Conservation (phyloP, 2,888 invertebrate species). For the Hemicrepidius hirtus region DNA sequence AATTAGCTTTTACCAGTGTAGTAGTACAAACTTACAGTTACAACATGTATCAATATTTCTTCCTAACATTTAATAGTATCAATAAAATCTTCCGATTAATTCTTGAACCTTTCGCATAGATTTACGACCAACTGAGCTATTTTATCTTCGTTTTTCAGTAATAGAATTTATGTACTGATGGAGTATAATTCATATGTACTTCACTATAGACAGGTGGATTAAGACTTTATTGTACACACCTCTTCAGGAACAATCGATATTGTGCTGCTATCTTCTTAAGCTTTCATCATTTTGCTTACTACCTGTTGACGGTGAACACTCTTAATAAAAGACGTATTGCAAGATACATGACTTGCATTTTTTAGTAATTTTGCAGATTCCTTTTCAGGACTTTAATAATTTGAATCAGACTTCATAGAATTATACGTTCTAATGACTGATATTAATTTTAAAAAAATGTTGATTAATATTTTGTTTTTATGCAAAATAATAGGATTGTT, state of each 20-base stretch:
- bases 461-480: too few relatives aligned
- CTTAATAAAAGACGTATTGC: slow-evolving; percentile 6
- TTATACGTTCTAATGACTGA: too few relatives aligned
- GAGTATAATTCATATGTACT: slow-evolving; percentile 1
- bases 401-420: neutral
- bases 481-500: too few relatives aligned
- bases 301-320: slow-evolving; percentile 25
- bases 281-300: slow-evolving; percentile 6
- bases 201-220: slow-evolving; percentile 18
- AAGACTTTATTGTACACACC: slow-evolving; percentile 18
- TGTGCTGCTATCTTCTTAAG: slow-evolving; percentile 22
- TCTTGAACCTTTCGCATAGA: neutral
- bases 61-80: neutral
- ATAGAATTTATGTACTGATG: slow-evolving; percentile 20
- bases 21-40: slow-evolving; percentile 4
- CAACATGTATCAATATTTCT: neutral
- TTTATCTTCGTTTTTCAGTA: slow-evolving; percentile 20
- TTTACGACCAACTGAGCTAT: slow-evolving; percentile 17
- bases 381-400: neutral
- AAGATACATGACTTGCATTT: slow-evolving; percentile 38
- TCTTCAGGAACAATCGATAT: slow-evolving; percentile 29
- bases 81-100: slow-evolving; percentile 4
- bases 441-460: too few relatives aligned
- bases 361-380: slow-evolving; percentile 21
- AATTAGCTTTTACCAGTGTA: neutral